Evolutionary conservation across 2,113 vertebrate genomes (phyloP).

Genomic region (Scomber colias): DNA sequence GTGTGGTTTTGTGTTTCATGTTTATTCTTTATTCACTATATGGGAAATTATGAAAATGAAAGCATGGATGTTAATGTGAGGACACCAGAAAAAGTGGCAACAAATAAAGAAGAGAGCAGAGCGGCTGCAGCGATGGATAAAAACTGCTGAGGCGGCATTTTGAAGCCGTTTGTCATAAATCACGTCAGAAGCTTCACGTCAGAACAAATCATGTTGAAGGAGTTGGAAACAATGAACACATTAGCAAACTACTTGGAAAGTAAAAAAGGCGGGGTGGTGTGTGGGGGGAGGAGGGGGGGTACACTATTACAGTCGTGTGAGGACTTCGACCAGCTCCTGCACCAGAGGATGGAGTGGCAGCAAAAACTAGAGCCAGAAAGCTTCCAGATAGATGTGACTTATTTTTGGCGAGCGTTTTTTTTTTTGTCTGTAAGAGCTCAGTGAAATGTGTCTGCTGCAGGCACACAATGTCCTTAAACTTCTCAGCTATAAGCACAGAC

Average conservation of each 20-base stretch:
- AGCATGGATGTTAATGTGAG: not conserved
- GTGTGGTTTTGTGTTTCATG: not conserved
- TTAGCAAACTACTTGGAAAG: not conserved
- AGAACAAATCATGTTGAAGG: not conserved
- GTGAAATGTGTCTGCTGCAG: not conserved
- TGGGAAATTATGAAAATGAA: not conserved
- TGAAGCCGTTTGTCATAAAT: constrained; percentile 10
- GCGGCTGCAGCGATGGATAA: constrained; percentile 8
- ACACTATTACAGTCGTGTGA: not conserved
- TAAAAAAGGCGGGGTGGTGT: not conserved
- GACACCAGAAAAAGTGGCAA: not conserved
- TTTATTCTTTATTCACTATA: constrained; percentile 2
- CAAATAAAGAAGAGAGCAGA: not conserved
- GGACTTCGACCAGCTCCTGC: not conserved
- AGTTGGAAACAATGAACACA: constrained; percentile 17
- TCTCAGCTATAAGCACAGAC: constrained; percentile 7
- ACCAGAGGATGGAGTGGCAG: not conserved
- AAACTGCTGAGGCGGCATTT: not conserved
- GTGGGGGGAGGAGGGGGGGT: no score
- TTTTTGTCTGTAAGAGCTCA: no score
- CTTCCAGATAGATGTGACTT: not conserved
- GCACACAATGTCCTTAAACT: not conserved
- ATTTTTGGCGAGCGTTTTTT: not conserved
- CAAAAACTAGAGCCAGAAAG: not conserved
- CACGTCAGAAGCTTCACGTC: not conserved